Evolutionary conservation across 2,797 vertebrate genomes (phyloP), one percentile per base, ranked within the genome.

Genomic region (Florisuga fusca): DNA sequence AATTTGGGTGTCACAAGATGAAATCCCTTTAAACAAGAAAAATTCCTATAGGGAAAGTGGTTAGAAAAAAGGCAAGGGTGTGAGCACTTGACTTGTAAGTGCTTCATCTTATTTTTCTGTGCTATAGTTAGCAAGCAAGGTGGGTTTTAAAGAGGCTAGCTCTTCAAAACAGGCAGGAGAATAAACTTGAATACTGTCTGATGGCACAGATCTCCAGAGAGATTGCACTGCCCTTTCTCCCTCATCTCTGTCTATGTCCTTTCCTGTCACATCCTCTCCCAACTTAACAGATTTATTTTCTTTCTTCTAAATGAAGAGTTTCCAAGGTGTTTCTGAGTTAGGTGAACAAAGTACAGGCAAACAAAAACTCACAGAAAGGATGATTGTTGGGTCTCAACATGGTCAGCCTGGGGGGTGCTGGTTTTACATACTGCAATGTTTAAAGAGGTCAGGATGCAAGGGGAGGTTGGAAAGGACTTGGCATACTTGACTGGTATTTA

Each of bases 161-260:
- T 87, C 21, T 87, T 91, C 86, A 94, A 87, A 94, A 93, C 54
- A 88, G 79, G 7, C 14, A 25, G 34, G 20, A 59, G 50, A 50
- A 31, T 36, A n/a, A 46, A 55, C 25, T 54, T 51, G 58, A 78
- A 25, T 16, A 7, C 15, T 61, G 68, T 36, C n/a, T 61, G 68
- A 41, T n/a, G 67, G 61, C 53, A 73, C 13, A 81, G 66, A 50
- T 64, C 73, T 88, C 73, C 23, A 4, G 73, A 55, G 45, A 81
- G 76, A 54, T 63, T 68, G 50, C 27, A 0, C 21, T 64, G 29
- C 51, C 55, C 36, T 29, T 80, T 43, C 26, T 46, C 54, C 16
- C 21, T 20, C 43, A 63, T 19, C 59, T 34, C 50, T 53, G 11
- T 13, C 6, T 73, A 25, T 34, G 38, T 41, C 38, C 38, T 41